A percentile compares a stretch with the other conserved stretches of the same genome.
phyloP scores from a whole-genome alignment of 2,888 invertebrate species.

The Galerucella pusilla region DNA sequence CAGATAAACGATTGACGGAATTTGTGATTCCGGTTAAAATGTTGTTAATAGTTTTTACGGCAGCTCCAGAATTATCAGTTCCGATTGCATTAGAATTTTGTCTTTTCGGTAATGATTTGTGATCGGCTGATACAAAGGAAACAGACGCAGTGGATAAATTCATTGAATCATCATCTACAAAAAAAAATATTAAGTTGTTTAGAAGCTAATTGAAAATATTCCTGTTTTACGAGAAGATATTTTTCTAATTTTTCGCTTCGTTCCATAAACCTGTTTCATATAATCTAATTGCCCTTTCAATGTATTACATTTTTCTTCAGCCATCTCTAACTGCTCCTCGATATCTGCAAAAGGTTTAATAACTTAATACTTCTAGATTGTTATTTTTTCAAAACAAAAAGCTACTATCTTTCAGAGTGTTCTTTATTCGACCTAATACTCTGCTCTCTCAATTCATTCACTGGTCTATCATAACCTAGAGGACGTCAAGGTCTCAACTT shows the following conservation, averaged over 20 bases:
- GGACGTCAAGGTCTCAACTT: too few species aligned
- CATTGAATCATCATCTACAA: neutral
- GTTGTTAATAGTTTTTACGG: conserved; percentile 61
- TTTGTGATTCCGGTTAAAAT: conserved; percentile 62
- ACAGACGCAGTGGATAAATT: conserved; percentile 32
- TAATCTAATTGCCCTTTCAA: conserved; percentile 64
- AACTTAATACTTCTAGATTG: neutral
- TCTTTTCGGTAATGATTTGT: conserved; percentile 33
- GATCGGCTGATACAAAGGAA: conserved; percentile 15
- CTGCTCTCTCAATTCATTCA: too few species aligned
- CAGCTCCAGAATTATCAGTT: conserved; percentile 60
- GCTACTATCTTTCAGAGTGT: too few species aligned
- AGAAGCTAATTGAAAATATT: too few species aligned
- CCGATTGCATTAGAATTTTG: conserved; percentile 58
- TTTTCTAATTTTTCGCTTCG: conserved; percentile 43
- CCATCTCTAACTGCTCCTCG: conserved; percentile 63
- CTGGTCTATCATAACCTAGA: too few species aligned
- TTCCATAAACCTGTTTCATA: conserved; percentile 62
- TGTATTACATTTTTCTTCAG: conserved; percentile 63
- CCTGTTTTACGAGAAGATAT: conserved; percentile 42
- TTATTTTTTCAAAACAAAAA: too few species aligned
- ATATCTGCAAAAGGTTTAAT: conserved; percentile 57
- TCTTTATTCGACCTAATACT: too few species aligned
- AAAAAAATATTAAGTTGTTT: neutral
- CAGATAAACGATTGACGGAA: conserved; percentile 60